These are phyloP conservation scores for Agapostemon virescens DNA, from an alignment of 2,888 invertebrate genomes.

Conservation along the genomic window DNA sequence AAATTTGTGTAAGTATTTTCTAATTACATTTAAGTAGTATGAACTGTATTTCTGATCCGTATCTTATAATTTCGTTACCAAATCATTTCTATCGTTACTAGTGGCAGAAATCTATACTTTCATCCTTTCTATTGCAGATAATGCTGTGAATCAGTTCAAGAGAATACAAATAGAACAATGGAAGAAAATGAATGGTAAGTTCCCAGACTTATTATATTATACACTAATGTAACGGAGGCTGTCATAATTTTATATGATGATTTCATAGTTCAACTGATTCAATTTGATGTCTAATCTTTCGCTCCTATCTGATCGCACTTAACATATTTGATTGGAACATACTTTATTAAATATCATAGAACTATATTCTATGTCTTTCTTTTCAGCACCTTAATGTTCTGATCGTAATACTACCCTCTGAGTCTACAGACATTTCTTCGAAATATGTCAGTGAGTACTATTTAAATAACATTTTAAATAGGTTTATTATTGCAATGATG, in stretches of 20 bases:
- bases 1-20: neutral
- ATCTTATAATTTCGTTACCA: constrained; percentile 79
- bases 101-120: neutral
- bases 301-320: constrained; percentile 81
- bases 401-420: no score
- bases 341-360: neutral
- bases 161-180: neutral
- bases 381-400: constrained; percentile 15
- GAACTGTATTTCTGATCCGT: constrained; percentile 81
- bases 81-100: neutral
- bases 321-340: neutral
- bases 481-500: constrained; percentile 64
- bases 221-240: neutral
- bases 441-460: constrained; percentile 19
- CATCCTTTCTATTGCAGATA: neutral
- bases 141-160: neutral
- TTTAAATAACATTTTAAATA: neutral
- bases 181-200: neutral
- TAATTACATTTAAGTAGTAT: no score
- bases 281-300: constrained; percentile 75
- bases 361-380: neutral
- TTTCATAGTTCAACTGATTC: constrained; percentile 76
- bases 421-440: neutral
- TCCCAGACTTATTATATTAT: neutral
- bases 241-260: constrained; percentile 67